phyloP scores from a whole-genome alignment of 2,888 invertebrate genomes.

The Drosophila algonquin region DNA sequence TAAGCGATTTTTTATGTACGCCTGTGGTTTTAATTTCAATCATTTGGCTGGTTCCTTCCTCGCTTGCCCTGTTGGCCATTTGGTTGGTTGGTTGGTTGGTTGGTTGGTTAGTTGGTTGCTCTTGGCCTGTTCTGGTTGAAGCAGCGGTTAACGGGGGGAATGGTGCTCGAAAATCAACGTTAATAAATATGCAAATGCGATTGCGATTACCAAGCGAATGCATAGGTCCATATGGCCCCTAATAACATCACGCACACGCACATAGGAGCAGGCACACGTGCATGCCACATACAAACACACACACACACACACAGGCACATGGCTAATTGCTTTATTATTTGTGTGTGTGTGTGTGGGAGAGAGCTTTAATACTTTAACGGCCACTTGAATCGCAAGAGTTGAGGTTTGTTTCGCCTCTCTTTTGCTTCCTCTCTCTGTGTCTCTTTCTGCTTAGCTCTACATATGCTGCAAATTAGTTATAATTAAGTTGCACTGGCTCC shows the following conservation, averaged over 20 bases:
- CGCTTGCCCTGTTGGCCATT: slow-evolving; percentile 1
- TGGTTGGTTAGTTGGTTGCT: slow-evolving; percentile 45
- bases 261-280: not conserved
- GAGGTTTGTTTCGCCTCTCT: slow-evolving; percentile 44
- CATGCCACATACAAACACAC: not conserved
- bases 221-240: slow-evolving; percentile 49
- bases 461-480: slow-evolving; percentile 77
- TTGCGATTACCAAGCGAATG: slow-evolving; percentile 54
- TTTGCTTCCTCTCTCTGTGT: not conserved
- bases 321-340: slow-evolving; percentile 63
- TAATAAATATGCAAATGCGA: slow-evolving; percentile 73
- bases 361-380: slow-evolving; percentile 72
- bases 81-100: slow-evolving; percentile 35
- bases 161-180: slow-evolving; percentile 59
- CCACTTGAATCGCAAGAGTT: slow-evolving; percentile 70
- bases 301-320: slow-evolving; percentile 7
- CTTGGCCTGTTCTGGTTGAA: slow-evolving; percentile 23
- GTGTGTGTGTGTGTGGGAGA: slow-evolving; percentile 14
- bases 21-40: slow-evolving; percentile 80
- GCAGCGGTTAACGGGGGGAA: slow-evolving; percentile 5
- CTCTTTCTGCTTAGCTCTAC: slow-evolving; percentile 24
- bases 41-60: slow-evolving; percentile 61
- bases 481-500: slow-evolving; percentile 62
- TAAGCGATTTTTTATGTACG: slow-evolving; percentile 80
- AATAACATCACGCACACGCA: slow-evolving; percentile 8